Evolutionary conservation across 2,113 vertebrate species (phyloP), one percentile per base, ranked within the genome.

Genomic region (Galemys pyrenaicus): DNA sequence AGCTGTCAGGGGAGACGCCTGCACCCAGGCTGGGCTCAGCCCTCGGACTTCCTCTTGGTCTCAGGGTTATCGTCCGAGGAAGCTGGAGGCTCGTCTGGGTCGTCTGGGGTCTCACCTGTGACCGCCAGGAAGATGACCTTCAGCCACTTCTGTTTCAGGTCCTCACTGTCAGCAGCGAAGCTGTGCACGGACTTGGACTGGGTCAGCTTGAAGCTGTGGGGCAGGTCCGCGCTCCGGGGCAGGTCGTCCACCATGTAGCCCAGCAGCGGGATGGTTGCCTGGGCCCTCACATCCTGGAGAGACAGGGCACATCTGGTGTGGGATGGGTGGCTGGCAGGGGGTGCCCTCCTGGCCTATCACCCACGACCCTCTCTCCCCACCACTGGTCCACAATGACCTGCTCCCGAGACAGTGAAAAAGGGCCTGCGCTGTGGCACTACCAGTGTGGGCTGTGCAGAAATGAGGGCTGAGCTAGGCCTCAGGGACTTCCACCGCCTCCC

Each of bases 141-240:
- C 6, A 99, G 98, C 99, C 99, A 99, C 95, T 99, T 99, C 97
- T 99, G 99, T 95, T 99, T 99, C 2, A 99, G 98, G 62, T 99
- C 99, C 94, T 99, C 99, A 0, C 92, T 99, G 89, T 99, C 99
- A 0, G 99, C 99, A 5, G 99, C 98, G 80, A 99, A 99, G 98
- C 98, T 99, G 97, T 99, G 99, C 85, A 99, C 97, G 26, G 98
- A 99, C 96, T 99, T 99, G 24, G 99, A 99, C 98, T 99, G 99
- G 60, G 99, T 98, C 96, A 99, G 98, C 95, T 98, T 99, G 98
- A 99, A 99, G 96, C 98, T 99, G 93, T 99, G 98, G 0, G 99
- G 99, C 74, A 98, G 97, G 96, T 99, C 99, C 0, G 98, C 96
- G 28, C 98, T 98, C 92, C 98, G 98, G 1, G 97, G 96, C 62